These are phyloP conservation scores for Neoaliturus tenellus DNA, from an alignment of 2,888 invertebrate species.

Conservation along the genomic window DNA sequence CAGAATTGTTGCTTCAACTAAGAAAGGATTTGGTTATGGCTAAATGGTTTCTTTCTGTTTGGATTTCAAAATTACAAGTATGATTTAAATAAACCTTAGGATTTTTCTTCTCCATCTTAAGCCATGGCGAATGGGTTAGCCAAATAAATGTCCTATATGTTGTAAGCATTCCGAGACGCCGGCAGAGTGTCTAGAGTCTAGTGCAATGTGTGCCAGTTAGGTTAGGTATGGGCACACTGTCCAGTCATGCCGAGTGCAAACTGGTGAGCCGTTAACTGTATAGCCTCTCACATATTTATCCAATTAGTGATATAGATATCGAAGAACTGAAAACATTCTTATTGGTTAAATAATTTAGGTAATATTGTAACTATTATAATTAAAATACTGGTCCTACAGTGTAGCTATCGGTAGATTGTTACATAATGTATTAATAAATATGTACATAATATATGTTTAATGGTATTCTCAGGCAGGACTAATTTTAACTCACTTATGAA, in stretches of 20 bases:
- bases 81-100: too few species aligned
- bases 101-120: too few species aligned
- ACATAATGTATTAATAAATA: conserved; percentile 11
- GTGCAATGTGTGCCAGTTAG: conserved; percentile 22
- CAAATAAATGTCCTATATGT: neutral
- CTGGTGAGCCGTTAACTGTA: neutral
- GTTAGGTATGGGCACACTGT: conserved; percentile 1
- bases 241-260: neutral
- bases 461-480: neutral
- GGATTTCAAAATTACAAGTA: too few species aligned
- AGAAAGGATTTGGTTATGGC: too few species aligned
- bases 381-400: conserved; percentile 5
- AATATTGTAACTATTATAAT: conserved; percentile 18
- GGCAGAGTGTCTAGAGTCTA: neutral
- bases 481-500: conserved; percentile 6
- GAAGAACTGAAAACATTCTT: conserved; percentile 20
- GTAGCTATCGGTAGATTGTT: conserved; percentile 27
- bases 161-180: conserved; percentile 9
- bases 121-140: neutral
- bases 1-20: too few species aligned
- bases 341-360: neutral
- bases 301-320: neutral
- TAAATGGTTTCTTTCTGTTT: too few species aligned
- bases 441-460: conserved; percentile 19
- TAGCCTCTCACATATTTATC: neutral